Conservation (phyloP, 2,113 vertebrate species). For the Leptosomus discolor region DNA sequence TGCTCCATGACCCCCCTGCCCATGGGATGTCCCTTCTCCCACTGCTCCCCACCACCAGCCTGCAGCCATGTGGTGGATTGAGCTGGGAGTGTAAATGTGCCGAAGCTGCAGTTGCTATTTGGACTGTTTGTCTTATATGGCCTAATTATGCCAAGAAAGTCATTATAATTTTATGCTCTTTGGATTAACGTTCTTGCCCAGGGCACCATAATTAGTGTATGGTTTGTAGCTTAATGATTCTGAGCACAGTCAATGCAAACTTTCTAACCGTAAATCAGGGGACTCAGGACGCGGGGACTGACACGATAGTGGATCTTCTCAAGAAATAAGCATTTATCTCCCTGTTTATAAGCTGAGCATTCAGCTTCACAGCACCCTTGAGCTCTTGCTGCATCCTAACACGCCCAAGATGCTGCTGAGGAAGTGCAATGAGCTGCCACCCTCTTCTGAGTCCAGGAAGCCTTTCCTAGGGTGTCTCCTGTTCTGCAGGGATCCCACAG, state of each 20-base stretch:
- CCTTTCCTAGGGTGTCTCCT: not conserved
- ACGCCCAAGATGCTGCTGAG: not conserved
- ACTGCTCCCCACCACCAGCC: not conserved
- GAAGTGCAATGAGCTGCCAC: not conserved
- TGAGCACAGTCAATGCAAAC: not conserved
- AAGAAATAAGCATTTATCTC: not conserved
- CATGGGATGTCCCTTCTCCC: not conserved
- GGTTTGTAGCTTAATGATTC: conserved; percentile 54
- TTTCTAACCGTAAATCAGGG: conserved; percentile 5
- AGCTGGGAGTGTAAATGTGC: not conserved
- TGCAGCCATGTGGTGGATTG: rapidly evolving
- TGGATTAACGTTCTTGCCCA: conserved; percentile 59
- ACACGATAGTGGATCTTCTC: not conserved
- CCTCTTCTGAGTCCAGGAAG: not conserved
- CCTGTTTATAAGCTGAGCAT: not conserved
- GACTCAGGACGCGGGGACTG: not conserved
- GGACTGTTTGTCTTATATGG: conserved; percentile 51
- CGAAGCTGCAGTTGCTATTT: not conserved
- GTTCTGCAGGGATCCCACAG: not conserved
- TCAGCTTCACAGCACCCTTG: not conserved
- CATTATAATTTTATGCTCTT: conserved; percentile 67
- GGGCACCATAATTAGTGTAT: conserved; percentile 55
- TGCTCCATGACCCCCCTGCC: not conserved
- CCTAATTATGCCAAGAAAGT: conserved; percentile 62
- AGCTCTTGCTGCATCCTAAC: not conserved